A percentile compares a stretch with the other conserved stretches of the same genome.
Evolutionary conservation across 1,140 invertebrate species (phyloP).

Genomic region (Aphaenogaster rudis): DNA sequence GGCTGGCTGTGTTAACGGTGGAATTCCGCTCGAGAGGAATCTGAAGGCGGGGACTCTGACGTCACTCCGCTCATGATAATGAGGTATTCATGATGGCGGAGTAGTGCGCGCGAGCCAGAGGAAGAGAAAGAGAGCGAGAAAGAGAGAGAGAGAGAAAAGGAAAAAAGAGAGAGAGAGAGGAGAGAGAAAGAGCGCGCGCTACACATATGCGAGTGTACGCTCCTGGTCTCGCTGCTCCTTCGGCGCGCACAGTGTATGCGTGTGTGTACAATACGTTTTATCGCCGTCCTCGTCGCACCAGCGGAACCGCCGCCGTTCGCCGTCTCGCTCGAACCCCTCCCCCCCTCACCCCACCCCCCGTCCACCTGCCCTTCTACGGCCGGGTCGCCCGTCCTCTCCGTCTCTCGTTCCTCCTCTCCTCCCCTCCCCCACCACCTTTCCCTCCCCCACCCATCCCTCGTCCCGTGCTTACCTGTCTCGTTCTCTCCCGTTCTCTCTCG

Average conservation of each 20-base stretch:
- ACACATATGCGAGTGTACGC: slow-evolving; percentile 23
- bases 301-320: background rate
- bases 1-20: slow-evolving; percentile 86
- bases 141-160: background rate
- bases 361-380: no score
- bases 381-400: no score
- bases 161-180: slow-evolving; percentile 7
- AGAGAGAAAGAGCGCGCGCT: slow-evolving; percentile 16
- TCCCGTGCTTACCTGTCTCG: slow-evolving; percentile 51
- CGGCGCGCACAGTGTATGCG: no score
- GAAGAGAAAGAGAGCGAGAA: slow-evolving; percentile 23
- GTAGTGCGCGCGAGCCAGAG: slow-evolving; percentile 84
- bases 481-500: slow-evolving; percentile 59
- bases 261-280: slow-evolving; percentile 39
- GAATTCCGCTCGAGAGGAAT: slow-evolving; percentile 92
- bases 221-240: slow-evolving; percentile 16
- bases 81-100: slow-evolving; percentile 94
- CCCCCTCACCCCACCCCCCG: slow-evolving; percentile 13
- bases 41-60: slow-evolving; percentile 90
- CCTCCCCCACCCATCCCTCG: slow-evolving; percentile 56
- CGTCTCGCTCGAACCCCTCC: slow-evolving; percentile 39
- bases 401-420: background rate
- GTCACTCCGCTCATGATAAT: slow-evolving; percentile 92
- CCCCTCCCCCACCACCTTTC: slow-evolving; percentile 22
- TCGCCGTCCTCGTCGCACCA: slow-evolving; percentile 17